phyloP scores from a whole-genome alignment of 1,140 invertebrate species.

The Physella acuta region DNA sequence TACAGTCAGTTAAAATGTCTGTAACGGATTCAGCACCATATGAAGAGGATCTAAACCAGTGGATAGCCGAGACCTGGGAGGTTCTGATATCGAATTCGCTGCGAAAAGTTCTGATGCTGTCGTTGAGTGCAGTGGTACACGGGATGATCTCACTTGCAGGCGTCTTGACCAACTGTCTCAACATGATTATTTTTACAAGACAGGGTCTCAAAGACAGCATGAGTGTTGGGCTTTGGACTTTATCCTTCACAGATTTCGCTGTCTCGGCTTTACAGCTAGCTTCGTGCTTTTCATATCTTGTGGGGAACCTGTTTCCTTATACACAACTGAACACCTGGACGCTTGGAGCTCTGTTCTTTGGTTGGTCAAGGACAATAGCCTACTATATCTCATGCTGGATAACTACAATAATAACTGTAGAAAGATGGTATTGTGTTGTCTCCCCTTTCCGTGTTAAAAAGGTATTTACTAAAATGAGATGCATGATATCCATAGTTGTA shows the following conservation, averaged over 20 bases:
- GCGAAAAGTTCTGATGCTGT: too few species aligned
- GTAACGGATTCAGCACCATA: too few species aligned
- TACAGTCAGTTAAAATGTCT: too few species aligned
- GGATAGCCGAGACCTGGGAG: too few species aligned
- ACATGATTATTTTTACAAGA: too few species aligned
- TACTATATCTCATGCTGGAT: conserved; percentile 1
- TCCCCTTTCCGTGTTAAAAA: not conserved
- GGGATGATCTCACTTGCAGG: too few species aligned
- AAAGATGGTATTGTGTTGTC: conserved; percentile 11
- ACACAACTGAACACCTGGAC: not conserved
- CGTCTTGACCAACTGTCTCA: not conserved
- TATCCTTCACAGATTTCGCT: not conserved
- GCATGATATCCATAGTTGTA: not conserved
- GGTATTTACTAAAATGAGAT: not conserved
- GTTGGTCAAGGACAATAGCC: not conserved
- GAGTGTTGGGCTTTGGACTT: not conserved
- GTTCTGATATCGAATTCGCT: too few species aligned
- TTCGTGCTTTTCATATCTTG: not conserved
- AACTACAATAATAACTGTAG: too few species aligned
- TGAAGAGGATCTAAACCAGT: too few species aligned
- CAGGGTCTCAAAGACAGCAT: too few species aligned
- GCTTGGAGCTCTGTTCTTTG: not conserved
- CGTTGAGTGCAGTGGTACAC: too few species aligned
- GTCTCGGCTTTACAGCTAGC: not conserved
- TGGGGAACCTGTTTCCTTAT: not conserved